These are phyloP conservation scores for Epicampocera succincta DNA, from an alignment of 2,888 invertebrate genomes.

Conservation along the genomic window DNA sequence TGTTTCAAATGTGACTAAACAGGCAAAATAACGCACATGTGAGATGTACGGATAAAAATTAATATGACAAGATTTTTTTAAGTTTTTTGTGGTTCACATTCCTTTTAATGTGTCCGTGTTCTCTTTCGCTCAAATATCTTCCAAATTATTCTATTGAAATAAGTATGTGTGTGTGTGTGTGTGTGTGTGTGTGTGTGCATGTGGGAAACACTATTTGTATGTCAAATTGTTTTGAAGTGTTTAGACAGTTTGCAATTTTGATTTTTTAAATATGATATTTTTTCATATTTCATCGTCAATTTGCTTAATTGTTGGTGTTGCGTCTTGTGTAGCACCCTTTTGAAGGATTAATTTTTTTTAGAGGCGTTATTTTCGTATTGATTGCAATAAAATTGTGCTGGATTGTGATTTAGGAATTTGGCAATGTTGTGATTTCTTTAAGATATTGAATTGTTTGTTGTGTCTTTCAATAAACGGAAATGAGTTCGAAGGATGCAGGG, in stretches of 20 bases:
- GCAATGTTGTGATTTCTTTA: conserved; percentile 19
- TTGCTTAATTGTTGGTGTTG: conserved; percentile 6
- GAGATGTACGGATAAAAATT: conserved; percentile 30
- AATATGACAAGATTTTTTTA: conserved; percentile 48
- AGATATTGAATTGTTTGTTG: conserved; percentile 38
- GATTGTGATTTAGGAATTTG: conserved; percentile 16
- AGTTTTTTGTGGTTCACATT: background rate
- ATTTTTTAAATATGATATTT: conserved; percentile 62
- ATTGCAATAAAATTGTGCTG: conserved; percentile 48
- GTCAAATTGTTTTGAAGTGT: conserved; percentile 81
- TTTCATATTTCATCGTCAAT: background rate
- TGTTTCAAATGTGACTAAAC: conserved; percentile 16
- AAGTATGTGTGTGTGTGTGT: no score
- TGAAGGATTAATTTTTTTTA: background rate
- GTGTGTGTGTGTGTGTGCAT: no score
- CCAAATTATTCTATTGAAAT: conserved; percentile 3
- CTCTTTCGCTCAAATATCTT: conserved; percentile 3
- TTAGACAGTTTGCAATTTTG: conserved; percentile 77
- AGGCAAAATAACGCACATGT: background rate
- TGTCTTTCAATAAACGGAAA: conserved; percentile 49
- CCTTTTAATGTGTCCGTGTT: conserved; percentile 10
- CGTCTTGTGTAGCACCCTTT: conserved; percentile 40
- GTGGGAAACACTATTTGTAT: conserved; percentile 78
- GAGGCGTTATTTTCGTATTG: conserved; percentile 57
- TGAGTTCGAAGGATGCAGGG: background rate